A percentile compares a stretch with the other conserved stretches of the same genome.
These are phyloP conservation scores for Linyphia triangularis DNA, from an alignment of 2,888 invertebrate genomes.

Conservation along the genomic window DNA sequence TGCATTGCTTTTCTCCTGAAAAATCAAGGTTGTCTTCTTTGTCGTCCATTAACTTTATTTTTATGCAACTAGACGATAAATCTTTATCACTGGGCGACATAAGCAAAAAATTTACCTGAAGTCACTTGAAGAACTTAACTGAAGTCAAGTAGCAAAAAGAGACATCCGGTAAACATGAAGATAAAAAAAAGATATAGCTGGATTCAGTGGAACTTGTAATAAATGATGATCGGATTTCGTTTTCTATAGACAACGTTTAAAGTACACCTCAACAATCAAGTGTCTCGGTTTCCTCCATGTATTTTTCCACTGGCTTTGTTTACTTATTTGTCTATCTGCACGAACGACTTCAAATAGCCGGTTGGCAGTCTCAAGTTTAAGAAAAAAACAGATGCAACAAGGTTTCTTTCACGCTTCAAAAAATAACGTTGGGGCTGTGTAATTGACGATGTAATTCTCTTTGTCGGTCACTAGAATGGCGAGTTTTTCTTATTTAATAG, in stretches of 20 bases:
- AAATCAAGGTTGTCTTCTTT: too few species aligned
- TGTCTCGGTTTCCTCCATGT: background rate
- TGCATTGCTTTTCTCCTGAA: too few species aligned
- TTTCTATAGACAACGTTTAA: slow-evolving; percentile 7
- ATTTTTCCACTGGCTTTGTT: slow-evolving; percentile 6
- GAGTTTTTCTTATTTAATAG: slow-evolving; percentile 9
- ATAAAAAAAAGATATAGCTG: background rate
- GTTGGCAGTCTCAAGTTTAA: slow-evolving; percentile 29
- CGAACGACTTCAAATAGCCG: slow-evolving; percentile 38
- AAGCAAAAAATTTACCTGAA: too few species aligned
- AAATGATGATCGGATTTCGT: slow-evolving; percentile 18
- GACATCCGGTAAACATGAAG: slow-evolving; percentile 17
- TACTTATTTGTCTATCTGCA: slow-evolving; percentile 42
- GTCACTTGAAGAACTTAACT: too few species aligned
- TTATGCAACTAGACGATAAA: too few species aligned
- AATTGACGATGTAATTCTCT: slow-evolving; percentile 28
- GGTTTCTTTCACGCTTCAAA: slow-evolving; percentile 51
- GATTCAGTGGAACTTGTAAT: background rate
- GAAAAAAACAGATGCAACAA: background rate
- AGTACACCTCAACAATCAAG: background rate
- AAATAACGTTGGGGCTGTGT: slow-evolving; percentile 5
- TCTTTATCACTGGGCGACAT: too few species aligned
- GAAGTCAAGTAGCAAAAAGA: too few species aligned
- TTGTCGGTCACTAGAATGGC: slow-evolving; percentile 43
- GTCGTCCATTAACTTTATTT: too few species aligned